Evolutionary conservation across 2,888 invertebrate genomes (phyloP).

Genomic region (Agriopis aurantiaria): DNA sequence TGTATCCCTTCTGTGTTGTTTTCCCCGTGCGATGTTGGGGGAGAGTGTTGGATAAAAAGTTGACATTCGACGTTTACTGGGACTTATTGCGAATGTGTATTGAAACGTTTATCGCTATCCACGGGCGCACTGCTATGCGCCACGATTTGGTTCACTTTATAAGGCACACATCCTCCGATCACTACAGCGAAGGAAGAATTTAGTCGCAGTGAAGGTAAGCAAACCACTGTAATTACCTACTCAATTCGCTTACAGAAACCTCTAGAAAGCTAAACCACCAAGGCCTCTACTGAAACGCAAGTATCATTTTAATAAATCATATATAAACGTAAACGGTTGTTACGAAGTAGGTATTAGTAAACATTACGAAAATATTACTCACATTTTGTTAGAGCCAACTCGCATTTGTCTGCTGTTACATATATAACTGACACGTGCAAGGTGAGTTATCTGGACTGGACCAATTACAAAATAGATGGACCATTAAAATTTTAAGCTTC

Average conservation of each 20-base stretch:
- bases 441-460: neutral
- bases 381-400: constrained; percentile 18
- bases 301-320: constrained; percentile 11
- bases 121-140: constrained; percentile 92
- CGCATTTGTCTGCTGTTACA: constrained; percentile 13
- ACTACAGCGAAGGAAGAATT: constrained; percentile 90
- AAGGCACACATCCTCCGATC: constrained; percentile 92
- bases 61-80: constrained; percentile 71
- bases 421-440: constrained; percentile 17
- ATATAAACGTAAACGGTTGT: constrained; percentile 11
- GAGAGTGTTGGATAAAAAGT: constrained; percentile 76
- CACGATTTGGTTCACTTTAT: constrained; percentile 91
- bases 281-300: constrained; percentile 20
- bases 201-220: constrained; percentile 74
- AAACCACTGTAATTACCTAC: constrained; percentile 27
- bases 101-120: constrained; percentile 85
- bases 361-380: constrained; percentile 25
- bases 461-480: neutral
- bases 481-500: neutral
- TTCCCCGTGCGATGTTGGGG: constrained; percentile 81
- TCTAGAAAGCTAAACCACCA: constrained; percentile 37
- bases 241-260: constrained; percentile 26
- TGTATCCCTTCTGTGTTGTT: constrained; percentile 73
- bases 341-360: constrained; percentile 6
- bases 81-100: constrained; percentile 86